These are phyloP conservation scores for Trogon melanurus DNA, from an alignment of 2,113 vertebrate species.

Conservation along the genomic window DNA sequence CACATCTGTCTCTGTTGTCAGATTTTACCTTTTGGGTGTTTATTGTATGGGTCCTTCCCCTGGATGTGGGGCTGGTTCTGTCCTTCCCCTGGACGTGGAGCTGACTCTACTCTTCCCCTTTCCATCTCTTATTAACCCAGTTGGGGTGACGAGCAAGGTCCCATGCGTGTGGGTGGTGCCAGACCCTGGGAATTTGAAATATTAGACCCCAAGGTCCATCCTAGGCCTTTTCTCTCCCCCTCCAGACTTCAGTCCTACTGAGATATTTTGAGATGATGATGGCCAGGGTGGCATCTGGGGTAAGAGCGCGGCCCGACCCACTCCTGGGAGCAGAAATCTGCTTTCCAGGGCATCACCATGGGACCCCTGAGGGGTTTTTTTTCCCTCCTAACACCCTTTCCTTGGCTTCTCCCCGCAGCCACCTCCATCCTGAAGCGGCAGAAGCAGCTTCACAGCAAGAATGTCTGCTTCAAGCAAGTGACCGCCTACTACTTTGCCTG, in stretches of 20 bases:
- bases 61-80: no score
- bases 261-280: not conserved
- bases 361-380: not conserved
- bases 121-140: no score
- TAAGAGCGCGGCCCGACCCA: accelerated
- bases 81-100: no score
- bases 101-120: no score
- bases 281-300: no score
- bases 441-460: constrained; percentile 86
- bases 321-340: not conserved
- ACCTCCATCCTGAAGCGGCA: constrained; percentile 93
- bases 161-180: no score
- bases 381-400: not conserved
- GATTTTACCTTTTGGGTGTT: not conserved
- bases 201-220: no score
- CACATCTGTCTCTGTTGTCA: constrained; percentile 79
- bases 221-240: no score
- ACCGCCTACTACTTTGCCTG: constrained; percentile 97
- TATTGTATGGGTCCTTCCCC: not conserved
- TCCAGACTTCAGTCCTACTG: no score
- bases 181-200: no score
- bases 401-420: constrained; percentile 68
- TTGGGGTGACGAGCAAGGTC: no score
- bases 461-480: constrained; percentile 93
- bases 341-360: no score